phyloP scores from a whole-genome alignment of 1,140 invertebrate species.

The Carposina sasakii region DNA sequence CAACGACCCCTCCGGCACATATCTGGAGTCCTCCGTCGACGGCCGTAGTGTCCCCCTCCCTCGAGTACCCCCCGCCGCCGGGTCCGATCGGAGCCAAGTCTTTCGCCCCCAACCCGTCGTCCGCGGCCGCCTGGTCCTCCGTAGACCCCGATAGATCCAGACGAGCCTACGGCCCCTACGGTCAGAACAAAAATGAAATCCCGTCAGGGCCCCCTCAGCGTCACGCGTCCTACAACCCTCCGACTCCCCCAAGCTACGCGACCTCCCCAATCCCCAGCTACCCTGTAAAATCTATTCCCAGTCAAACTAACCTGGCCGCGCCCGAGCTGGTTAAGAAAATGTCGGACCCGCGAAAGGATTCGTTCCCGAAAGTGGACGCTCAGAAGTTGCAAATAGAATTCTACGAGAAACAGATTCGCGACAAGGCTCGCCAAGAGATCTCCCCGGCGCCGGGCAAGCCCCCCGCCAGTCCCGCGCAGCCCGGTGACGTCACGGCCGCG shows the following conservation, averaged over 20 bases:
- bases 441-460: slow-evolving; percentile 35
- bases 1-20: slow-evolving; percentile 42
- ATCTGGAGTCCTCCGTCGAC: slow-evolving; percentile 67
- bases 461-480: slow-evolving; percentile 35
- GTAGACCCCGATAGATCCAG: slow-evolving; percentile 55
- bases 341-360: slow-evolving; percentile 15
- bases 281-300: slow-evolving; percentile 52
- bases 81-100: slow-evolving; percentile 29
- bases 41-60: slow-evolving; percentile 39
- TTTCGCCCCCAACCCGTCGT: slow-evolving; percentile 17
- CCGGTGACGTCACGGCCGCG: slow-evolving; percentile 45
- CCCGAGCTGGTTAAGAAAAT: slow-evolving; percentile 61
- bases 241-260: slow-evolving; percentile 53
- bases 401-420: slow-evolving; percentile 65
- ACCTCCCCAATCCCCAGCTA: slow-evolving; percentile 38
- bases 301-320: slow-evolving; percentile 55
- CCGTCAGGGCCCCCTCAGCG: slow-evolving; percentile 19
- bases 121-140: slow-evolving; percentile 37
- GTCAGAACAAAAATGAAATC: slow-evolving; percentile 63
- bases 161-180: slow-evolving; percentile 51
- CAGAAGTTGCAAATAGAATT: slow-evolving; percentile 68
- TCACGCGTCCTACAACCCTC: slow-evolving; percentile 23
- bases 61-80: slow-evolving; percentile 25
- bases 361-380: slow-evolving; percentile 50
- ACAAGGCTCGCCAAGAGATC: slow-evolving; percentile 45